Percentiles rank a stretch among this genome's conserved stretches.
Conservation (phyloP, 1,140 invertebrate genomes). For the Euglossa dilemma region DNA sequence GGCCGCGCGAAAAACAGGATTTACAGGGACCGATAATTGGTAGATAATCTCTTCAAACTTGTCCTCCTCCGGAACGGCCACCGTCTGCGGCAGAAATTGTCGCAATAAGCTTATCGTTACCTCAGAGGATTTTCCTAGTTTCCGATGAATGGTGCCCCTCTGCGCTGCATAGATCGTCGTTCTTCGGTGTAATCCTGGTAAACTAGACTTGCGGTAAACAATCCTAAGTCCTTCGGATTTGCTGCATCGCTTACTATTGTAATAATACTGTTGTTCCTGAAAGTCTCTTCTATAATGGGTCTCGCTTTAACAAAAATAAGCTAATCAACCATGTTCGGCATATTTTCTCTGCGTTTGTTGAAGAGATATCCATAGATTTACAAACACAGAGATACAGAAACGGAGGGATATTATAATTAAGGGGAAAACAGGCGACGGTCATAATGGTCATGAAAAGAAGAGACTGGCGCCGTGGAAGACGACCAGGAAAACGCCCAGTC, state of each 20-base stretch:
- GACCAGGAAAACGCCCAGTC: constrained; percentile 58
- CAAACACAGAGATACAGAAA: background rate
- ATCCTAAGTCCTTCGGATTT: constrained; percentile 4
- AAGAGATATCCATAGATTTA: background rate
- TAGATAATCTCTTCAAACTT: constrained; percentile 36
- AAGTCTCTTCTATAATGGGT: background rate
- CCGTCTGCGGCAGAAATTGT: constrained; percentile 8
- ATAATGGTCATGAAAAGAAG: background rate
- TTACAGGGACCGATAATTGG: constrained; percentile 26
- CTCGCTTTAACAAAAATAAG: too few species aligned
- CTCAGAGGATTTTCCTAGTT: constrained; percentile 14
- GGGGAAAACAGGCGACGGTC: constrained; percentile 21
- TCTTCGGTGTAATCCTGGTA: constrained; percentile 13
- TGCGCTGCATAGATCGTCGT: background rate
- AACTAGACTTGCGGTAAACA: background rate
- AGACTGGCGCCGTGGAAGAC: constrained; percentile 32
- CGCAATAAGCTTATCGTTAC: constrained; percentile 24
- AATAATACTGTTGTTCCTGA: background rate
- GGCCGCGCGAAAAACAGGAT: constrained; percentile 22
- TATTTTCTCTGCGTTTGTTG: background rate
- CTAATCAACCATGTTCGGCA: background rate
- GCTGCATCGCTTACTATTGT: background rate
- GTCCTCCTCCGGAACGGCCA: background rate
- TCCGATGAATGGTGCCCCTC: background rate
- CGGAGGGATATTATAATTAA: constrained; percentile 2